Evolutionary conservation across 2,797 vertebrate species (phyloP).

Genomic region (Anguilla obscura): DNA sequence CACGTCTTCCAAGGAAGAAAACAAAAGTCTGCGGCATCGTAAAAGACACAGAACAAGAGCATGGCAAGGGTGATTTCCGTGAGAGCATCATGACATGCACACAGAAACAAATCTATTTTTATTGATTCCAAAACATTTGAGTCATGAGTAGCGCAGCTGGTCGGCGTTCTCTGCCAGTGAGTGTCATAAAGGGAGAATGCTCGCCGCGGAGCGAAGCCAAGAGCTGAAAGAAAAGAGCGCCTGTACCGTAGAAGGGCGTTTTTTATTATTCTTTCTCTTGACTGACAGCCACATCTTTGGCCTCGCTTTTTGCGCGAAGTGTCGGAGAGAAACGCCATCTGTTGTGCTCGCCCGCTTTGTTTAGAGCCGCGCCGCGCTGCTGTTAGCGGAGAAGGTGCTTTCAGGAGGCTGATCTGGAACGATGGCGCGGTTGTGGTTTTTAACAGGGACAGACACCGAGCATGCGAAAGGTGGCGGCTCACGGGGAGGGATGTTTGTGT

Average conservation of each 20-base stretch:
- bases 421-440: conserved; percentile 54
- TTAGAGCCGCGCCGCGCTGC: conserved; percentile 33
- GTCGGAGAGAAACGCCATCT: conserved; percentile 63
- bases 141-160: conserved; percentile 52
- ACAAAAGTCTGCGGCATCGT: conserved; percentile 38
- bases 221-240: conserved; percentile 29
- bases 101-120: conserved; percentile 42
- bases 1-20: conserved; percentile 48
- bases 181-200: conserved; percentile 46
- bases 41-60: conserved; percentile 47
- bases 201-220: conserved; percentile 34
- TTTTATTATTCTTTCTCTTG: conserved; percentile 29
- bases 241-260: conserved; percentile 40
- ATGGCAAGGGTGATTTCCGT: conserved; percentile 25
- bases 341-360: conserved; percentile 63
- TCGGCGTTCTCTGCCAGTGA: conserved; percentile 53
- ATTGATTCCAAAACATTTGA: conserved; percentile 32
- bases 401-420: conserved; percentile 55
- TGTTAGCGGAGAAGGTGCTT: conserved; percentile 39
- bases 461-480: conserved; percentile 53
- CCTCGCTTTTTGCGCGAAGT: conserved; percentile 46
- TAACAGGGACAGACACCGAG: conserved; percentile 56
- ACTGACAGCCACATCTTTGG: conserved; percentile 59
- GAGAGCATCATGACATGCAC: conserved; percentile 42
- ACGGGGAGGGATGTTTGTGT: conserved; percentile 37